phyloP scores from a whole-genome alignment of 2,113 vertebrate species.

The Merops nubicus region DNA sequence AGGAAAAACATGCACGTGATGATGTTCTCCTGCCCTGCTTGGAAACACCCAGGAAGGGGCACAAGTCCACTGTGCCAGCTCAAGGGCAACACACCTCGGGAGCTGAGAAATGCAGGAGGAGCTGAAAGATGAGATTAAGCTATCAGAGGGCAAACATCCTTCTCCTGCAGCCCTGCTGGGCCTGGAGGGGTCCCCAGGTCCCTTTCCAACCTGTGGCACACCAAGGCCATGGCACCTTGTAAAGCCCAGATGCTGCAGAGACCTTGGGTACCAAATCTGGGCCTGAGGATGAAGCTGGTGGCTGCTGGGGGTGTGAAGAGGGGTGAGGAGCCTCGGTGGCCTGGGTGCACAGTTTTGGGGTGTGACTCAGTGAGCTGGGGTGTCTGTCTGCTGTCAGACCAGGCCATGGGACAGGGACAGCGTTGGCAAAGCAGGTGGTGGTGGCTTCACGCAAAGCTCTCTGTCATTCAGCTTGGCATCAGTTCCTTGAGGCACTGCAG shows the following conservation, averaged over 20 bases:
- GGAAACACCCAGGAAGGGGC: neutral
- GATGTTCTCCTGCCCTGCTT: neutral
- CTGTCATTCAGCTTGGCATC: neutral
- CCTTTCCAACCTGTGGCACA: neutral
- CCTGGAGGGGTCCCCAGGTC: neutral
- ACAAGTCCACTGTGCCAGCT: neutral
- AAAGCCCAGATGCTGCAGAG: neutral
- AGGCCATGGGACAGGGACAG: rapidly evolving
- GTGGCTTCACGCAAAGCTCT: neutral
- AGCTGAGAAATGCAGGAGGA: neutral
- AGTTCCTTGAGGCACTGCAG: neutral
- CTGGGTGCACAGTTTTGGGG: neutral
- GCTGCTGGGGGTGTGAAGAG: neutral
- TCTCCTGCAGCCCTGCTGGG: neutral
- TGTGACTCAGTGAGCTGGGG: rapidly evolving
- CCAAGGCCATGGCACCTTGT: neutral
- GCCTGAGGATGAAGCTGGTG: neutral
- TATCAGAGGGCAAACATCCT: neutral
- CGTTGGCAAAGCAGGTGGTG: neutral
- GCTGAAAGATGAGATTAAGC: neutral
- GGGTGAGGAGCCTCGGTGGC: neutral
- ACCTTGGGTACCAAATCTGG: neutral
- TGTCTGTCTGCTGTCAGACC: neutral
- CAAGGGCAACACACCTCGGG: rapidly evolving
- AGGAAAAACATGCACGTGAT: neutral